Evolutionary conservation across 2,888 invertebrate species (phyloP), one percentile per base, ranked within the genome.

Genomic region (Stictocephala bisonia): DNA sequence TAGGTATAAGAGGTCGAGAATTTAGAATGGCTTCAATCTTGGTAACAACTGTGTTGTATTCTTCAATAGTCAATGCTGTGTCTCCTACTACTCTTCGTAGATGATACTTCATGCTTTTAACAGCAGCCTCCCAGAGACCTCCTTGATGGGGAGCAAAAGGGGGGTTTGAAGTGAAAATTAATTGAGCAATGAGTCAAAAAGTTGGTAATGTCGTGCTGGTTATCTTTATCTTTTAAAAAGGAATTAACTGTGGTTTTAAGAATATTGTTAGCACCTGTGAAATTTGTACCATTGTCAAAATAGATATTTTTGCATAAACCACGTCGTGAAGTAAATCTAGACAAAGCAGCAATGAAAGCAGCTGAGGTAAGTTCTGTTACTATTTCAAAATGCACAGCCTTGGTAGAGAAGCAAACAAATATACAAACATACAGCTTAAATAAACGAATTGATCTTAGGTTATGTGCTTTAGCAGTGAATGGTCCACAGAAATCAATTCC

Each of bases 81-180:
- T 78, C 75, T 0, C 80, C 80, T 3, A 82, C 56, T 0, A 80
- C 75, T 20, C 81, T 72, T 18, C 76, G 76, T 0, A 83, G 58
- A 72, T 82, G 82, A 71, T 75, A 78, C 73, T 83, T 84, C 0
- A 79, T 75, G 0, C 79, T 80, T 50, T 82, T 82, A 0, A 83
- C 81, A 3, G 79, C 80, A 3, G 81, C 80, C 73, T 83, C 82
- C 81, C 82, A 83, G 3, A 82, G 66, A 2, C 82, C 82, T 1
- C 83, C 81, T 44, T 81, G 80, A 66, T 83, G 81, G 1, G 82
- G 81, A 3, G 81, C 78, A 29, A 71, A 74, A 2, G 82, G 80
- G 11, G 82, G 81, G 20, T 77, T n/a, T 80, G 58, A 82, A 84
- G 26, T 81, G 75, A 82, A 82, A 84, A 2, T 71, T 1, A 71